Conservation (phyloP, 2,797 vertebrate genomes). For the Mus minutoides region DNA sequence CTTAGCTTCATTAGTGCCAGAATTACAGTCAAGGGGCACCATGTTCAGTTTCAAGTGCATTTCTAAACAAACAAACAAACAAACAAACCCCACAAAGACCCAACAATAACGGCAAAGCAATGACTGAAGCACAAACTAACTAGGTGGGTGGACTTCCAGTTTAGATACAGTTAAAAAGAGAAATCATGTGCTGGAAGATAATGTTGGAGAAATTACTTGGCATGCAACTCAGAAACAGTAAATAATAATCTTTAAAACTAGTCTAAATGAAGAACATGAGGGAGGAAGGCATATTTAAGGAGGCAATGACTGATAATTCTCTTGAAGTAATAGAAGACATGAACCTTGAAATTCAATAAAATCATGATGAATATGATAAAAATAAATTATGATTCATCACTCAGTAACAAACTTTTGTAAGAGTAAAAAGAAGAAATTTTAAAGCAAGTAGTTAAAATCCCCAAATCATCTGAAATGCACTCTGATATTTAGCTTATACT, state of each 20-base stretch:
- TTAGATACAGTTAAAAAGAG: slow-evolving; percentile 48
- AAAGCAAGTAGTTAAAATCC: background rate
- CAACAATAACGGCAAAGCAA: background rate
- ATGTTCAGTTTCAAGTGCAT: background rate
- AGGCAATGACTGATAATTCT: background rate
- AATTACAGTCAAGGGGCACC: background rate
- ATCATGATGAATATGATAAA: background rate
- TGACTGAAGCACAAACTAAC: slow-evolving; percentile 25
- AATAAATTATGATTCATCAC: background rate
- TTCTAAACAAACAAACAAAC: background rate
- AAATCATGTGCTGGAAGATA: slow-evolving; percentile 31
- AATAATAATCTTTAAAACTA: background rate
- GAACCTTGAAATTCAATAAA: background rate
- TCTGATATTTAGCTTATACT: background rate
- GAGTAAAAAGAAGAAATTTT: background rate
- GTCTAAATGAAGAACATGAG: background rate
- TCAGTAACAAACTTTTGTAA: background rate
- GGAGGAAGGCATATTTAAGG: background rate
- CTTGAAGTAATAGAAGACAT: background rate
- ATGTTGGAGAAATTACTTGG: background rate
- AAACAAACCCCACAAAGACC: background rate
- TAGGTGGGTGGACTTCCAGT: background rate
- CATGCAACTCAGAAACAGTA: background rate
- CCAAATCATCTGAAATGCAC: slow-evolving; percentile 1
- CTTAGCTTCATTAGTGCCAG: background rate